These are phyloP conservation scores for Apantesis nais DNA, from an alignment of 2,888 invertebrate genomes.

Conservation along the genomic window DNA sequence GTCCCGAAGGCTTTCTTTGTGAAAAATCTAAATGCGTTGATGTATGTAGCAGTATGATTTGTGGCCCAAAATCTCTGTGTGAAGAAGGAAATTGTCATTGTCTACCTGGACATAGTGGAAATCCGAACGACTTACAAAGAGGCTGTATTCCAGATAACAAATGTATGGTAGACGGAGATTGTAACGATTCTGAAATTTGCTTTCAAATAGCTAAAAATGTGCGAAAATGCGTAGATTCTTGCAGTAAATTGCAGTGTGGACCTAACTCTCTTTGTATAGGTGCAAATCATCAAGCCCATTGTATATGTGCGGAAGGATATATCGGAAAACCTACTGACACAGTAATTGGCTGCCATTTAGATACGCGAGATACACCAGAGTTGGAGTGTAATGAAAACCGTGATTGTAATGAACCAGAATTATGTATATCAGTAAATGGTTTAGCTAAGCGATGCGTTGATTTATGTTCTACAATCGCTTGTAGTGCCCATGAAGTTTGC, in stretches of 20 bases:
- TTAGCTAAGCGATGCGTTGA: conserved; percentile 90
- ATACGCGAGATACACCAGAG: conserved; percentile 85
- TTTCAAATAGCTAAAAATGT: conserved; percentile 92
- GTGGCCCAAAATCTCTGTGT: conserved; percentile 93
- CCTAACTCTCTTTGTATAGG: conserved; percentile 95
- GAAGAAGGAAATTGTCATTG: conserved; percentile 92
- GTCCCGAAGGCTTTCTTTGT: conserved; percentile 92
- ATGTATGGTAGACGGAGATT: conserved; percentile 93
- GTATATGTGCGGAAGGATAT: conserved; percentile 93
- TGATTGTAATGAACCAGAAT: conserved; percentile 90
- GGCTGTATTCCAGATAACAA: conserved; percentile 92
- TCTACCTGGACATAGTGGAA: conserved; percentile 91
- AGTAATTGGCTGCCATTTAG: conserved; percentile 91
- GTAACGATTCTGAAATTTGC: conserved; percentile 93
- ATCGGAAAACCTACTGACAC: conserved; percentile 93
- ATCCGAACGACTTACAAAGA: conserved; percentile 88
- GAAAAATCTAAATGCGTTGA: conserved; percentile 90
- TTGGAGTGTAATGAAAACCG: conserved; percentile 88
- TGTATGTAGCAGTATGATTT: conserved; percentile 90
- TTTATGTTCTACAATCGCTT: conserved; percentile 92
- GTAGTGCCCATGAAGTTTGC: conserved; percentile 93
- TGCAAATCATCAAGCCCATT: conserved; percentile 93
- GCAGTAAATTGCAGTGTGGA: conserved; percentile 94
- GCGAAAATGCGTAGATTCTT: conserved; percentile 94
- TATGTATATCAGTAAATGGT: conserved; percentile 88